Conservation (phyloP, 2,888 invertebrate species). For the Chydorus sphaericus region DNA sequence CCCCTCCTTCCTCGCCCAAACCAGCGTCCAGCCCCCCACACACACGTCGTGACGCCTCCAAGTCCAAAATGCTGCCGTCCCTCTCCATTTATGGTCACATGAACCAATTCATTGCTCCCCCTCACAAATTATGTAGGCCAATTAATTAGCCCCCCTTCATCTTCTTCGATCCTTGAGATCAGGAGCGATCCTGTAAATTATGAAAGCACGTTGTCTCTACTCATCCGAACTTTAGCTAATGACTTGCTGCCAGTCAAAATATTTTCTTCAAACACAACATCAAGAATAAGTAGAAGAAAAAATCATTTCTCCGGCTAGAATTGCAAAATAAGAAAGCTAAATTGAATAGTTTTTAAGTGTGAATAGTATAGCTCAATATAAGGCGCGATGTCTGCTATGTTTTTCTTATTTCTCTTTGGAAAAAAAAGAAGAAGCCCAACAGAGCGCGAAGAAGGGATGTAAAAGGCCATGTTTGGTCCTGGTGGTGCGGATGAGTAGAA, state of each 20-base stretch:
- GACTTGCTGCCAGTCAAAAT: slow-evolving; percentile 1
- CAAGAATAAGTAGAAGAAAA: not conserved
- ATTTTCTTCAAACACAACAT: not conserved
- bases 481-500: not conserved
- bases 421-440: not conserved
- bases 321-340: not conserved
- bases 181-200: too few species aligned
- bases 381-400: too few species aligned
- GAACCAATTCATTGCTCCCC: not conserved
- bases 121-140: not conserved
- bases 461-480: slow-evolving; percentile 8
- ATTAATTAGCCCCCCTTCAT: not conserved
- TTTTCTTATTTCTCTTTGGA: too few species aligned
- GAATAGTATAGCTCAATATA: not conserved
- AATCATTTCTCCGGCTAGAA: not conserved
- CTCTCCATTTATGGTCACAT: slow-evolving; percentile 11
- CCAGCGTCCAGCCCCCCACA: slow-evolving; percentile 1
- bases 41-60: slow-evolving; percentile 9
- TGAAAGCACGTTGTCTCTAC: not conserved
- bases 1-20: not conserved
- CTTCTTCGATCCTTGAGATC: not conserved
- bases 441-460: slow-evolving; percentile 1
- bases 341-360: not conserved
- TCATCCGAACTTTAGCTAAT: not conserved
- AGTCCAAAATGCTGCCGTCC: slow-evolving; percentile 8